Conservation (phyloP, 2,888 invertebrate species). For the Calameuta idolon region DNA sequence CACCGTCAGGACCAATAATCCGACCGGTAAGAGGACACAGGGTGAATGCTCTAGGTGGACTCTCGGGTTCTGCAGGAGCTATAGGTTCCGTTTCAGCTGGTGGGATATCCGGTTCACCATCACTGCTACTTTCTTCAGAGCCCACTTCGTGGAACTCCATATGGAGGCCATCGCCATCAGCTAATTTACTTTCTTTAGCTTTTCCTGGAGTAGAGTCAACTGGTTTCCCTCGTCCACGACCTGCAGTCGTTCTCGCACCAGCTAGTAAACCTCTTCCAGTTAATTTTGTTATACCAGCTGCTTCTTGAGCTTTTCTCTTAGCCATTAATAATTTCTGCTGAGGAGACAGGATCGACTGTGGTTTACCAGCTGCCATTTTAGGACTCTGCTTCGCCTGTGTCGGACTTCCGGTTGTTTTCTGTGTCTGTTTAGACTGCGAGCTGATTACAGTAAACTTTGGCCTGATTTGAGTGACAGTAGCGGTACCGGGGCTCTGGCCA, state of each 20-base stretch:
- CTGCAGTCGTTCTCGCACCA: slow-evolving; percentile 36
- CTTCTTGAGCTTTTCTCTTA: slow-evolving; percentile 62
- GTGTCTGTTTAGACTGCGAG: slow-evolving; percentile 41
- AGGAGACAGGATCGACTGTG: slow-evolving; percentile 56
- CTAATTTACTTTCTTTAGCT: slow-evolving; percentile 64
- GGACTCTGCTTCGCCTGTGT: slow-evolving; percentile 36
- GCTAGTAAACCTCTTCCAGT: slow-evolving; percentile 44
- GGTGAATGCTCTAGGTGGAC: slow-evolving; percentile 77
- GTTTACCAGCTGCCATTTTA: slow-evolving; percentile 42
- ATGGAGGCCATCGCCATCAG: slow-evolving; percentile 64
- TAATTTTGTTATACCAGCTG: slow-evolving; percentile 52
- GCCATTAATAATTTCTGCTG: slow-evolving; percentile 63
- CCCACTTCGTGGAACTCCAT: slow-evolving; percentile 67
- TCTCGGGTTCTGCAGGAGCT: slow-evolving; percentile 71
- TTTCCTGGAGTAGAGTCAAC: slow-evolving; percentile 38
- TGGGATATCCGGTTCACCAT: slow-evolving; percentile 74
- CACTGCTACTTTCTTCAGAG: slow-evolving; percentile 69
- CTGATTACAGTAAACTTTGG: slow-evolving; percentile 51
- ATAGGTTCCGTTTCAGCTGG: slow-evolving; percentile 65
- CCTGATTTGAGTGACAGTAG: slow-evolving; percentile 44
- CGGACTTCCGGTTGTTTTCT: slow-evolving; percentile 47
- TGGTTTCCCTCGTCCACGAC: slow-evolving; percentile 45
- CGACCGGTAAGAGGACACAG: slow-evolving; percentile 78
- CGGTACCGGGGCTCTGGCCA: slow-evolving; percentile 36
- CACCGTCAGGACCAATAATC: slow-evolving; percentile 60